phyloP scores from a whole-genome alignment of 2,888 invertebrate species.

The Agrochola litura region DNA sequence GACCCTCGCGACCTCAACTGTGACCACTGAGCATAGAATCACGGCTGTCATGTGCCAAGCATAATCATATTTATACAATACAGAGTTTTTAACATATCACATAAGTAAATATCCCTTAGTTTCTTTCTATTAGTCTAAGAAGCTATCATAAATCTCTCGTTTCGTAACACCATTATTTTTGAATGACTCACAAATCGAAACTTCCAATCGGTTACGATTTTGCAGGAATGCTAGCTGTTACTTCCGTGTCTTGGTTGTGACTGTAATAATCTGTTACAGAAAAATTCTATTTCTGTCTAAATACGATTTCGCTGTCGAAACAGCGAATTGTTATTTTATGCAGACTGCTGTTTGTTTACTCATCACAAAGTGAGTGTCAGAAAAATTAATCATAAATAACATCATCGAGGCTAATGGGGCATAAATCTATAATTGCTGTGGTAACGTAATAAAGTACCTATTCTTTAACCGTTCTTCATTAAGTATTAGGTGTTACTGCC shows the following conservation, averaged over 20 bases:
- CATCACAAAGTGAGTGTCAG: neutral
- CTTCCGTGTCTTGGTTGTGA: conserved; percentile 76
- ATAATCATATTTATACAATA: conserved; percentile 42
- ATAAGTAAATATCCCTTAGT: conserved; percentile 16
- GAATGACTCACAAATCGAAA: conserved; percentile 60
- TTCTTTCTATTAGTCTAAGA: conserved; percentile 2
- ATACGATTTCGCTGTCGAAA: conserved; percentile 24
- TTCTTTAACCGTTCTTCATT: neutral
- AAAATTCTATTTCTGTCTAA: conserved; percentile 33
- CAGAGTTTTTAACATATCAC: conserved; percentile 37
- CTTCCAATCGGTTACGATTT: conserved; percentile 71
- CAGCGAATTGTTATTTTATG: conserved; percentile 8
- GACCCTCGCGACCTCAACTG: conserved; percentile 71
- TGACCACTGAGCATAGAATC: conserved; percentile 50
- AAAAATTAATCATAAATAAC: neutral
- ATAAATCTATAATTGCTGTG: neutral
- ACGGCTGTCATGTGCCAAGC: conserved; percentile 44
- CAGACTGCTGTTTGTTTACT: neutral
- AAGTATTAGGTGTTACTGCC: neutral
- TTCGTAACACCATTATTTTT: conserved; percentile 41
- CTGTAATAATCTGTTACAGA: conserved; percentile 51
- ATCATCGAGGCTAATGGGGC: neutral
- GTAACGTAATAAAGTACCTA: neutral
- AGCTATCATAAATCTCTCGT: conserved; percentile 20
- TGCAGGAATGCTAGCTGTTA: conserved; percentile 68